Base-by-base conservation (phyloP, 1,140 invertebrate genomes). In the Meteorus sp. region DNA sequence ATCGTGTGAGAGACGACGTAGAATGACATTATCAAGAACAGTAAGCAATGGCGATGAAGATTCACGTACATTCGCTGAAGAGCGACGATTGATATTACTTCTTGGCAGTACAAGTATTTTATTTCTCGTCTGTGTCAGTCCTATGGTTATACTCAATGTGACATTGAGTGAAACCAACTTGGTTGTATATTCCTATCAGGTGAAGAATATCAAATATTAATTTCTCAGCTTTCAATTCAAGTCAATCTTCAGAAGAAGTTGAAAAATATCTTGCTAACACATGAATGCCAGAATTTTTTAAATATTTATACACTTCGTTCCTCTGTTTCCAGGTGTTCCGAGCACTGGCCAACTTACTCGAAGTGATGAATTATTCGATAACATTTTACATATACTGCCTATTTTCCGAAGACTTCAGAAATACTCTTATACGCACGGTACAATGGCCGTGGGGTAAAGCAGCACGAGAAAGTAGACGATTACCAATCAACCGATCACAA, bases 331-430 rank as follows among this genome's bases (percentile, higher is more conserved):
- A 88, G 85, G 83, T 89, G 5, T 91, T 91, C 66, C 83, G 89
- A 20, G 88, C 89, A 0, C 70, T 87, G 20, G 88, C 89, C 8
- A 91, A 90, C 73, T 78, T 89, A 9, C 70, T 91, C 59, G 89
- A 91, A 73, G 80, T 91, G 17, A 85, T 84, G 56, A 89, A 91
- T 72, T 91, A 90, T 67, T 89, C 89, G 33, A 83, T 89, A 39
- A 90, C 88, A 2, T 90, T 91, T 76, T 91, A 91, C 71, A 89
- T 91, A 37, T 90, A 91, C 72, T 90, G 88, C 61, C 73, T 90
- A 43, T 91, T 90, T 71, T 89, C 88, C 27, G 86, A 88, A 66
- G 88, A 90, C 63, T 90, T 90, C 66, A 82, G 88, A 9, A 86
- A 84, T 62, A 90, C 88, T 0, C 78, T 90, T 59, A 72, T 89